These are phyloP conservation scores for Hippocampus barbouri DNA, from an alignment of 2,113 vertebrate species.

Conservation along the genomic window DNA sequence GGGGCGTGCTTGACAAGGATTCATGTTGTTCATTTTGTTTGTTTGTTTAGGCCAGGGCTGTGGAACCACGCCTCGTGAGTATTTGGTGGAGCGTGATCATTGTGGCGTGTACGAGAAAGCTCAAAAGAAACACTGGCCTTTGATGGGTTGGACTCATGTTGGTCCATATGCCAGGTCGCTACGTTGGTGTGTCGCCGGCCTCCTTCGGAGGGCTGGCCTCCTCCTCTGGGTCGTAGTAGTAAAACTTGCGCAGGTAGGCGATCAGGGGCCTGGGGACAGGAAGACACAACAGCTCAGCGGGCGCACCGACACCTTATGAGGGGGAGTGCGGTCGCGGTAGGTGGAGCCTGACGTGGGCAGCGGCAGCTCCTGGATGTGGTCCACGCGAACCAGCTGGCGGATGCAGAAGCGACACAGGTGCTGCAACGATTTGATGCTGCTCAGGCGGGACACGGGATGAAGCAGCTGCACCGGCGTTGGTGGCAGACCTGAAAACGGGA, in stretches of 20 bases:
- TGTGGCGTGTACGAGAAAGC: neutral
- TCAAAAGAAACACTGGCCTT: neutral
- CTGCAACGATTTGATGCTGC: slow-evolving; percentile 93
- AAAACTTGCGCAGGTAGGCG: slow-evolving; percentile 95
- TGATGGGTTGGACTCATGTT: neutral
- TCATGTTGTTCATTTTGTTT: too few species aligned
- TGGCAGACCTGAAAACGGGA: slow-evolving; percentile 79
- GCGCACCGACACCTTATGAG: too few species aligned
- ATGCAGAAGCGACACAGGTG: slow-evolving; percentile 96
- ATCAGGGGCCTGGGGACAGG: slow-evolving; percentile 82
- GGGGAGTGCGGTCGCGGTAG: neutral
- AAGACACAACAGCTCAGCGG: neutral
- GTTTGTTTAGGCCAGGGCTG: too few species aligned
- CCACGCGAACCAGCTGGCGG: slow-evolving; percentile 91
- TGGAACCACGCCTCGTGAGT: too few species aligned
- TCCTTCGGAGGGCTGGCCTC: slow-evolving; percentile 84
- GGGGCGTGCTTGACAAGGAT: too few species aligned
- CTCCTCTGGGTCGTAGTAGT: slow-evolving; percentile 98
- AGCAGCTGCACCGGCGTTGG: slow-evolving; percentile 95
- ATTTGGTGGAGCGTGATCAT: neutral
- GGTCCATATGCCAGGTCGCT: neutral
- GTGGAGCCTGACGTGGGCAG: slow-evolving; percentile 82
- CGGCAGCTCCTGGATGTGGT: slow-evolving; percentile 96
- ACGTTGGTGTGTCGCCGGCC: neutral
- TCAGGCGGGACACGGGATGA: slow-evolving; percentile 94